phyloP scores from a whole-genome alignment of 1,140 invertebrate species.

The Macrostomum lignano region DNA sequence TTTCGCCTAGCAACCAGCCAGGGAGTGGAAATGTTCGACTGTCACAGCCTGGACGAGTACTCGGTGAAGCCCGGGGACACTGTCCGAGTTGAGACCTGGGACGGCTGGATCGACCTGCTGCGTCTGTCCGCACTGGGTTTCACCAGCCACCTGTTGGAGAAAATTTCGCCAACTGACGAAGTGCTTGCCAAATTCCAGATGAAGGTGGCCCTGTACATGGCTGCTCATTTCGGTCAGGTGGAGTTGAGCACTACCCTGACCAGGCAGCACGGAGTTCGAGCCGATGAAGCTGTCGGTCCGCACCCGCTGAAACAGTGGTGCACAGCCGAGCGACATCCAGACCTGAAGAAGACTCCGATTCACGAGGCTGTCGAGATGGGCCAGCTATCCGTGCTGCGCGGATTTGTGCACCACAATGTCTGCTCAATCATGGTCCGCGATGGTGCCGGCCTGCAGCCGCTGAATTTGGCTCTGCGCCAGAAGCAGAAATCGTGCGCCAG shows the following conservation, averaged over 20 bases:
- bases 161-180: slow-evolving; percentile 14
- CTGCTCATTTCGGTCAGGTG: slow-evolving; percentile 21
- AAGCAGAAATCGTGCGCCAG: slow-evolving; percentile 18
- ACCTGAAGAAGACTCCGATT: slow-evolving; percentile 16
- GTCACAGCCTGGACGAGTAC: slow-evolving; percentile 16
- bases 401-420: slow-evolving; percentile 20
- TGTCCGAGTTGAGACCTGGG: slow-evolving; percentile 19
- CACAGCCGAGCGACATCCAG: slow-evolving; percentile 12
- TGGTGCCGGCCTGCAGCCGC: slow-evolving; percentile 14
- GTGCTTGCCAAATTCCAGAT: slow-evolving; percentile 16
- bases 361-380: slow-evolving; percentile 20
- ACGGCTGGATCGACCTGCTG: slow-evolving; percentile 25
- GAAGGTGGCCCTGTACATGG: slow-evolving; percentile 18
- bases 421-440: slow-evolving; percentile 17
- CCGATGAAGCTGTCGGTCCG: slow-evolving; percentile 18
- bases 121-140: slow-evolving; percentile 18
- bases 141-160: slow-evolving; percentile 14
- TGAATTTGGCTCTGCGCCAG: slow-evolving; percentile 19
- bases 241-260: slow-evolving; percentile 17
- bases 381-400: slow-evolving; percentile 16
- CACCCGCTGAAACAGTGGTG: slow-evolving; percentile 21
- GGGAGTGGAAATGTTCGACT: slow-evolving; percentile 18
- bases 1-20: slow-evolving; percentile 15
- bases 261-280: slow-evolving; percentile 11
- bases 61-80: slow-evolving; percentile 14